These are phyloP conservation scores for Sander vitreus DNA, from an alignment of 2,113 vertebrate species.

Conservation along the genomic window DNA sequence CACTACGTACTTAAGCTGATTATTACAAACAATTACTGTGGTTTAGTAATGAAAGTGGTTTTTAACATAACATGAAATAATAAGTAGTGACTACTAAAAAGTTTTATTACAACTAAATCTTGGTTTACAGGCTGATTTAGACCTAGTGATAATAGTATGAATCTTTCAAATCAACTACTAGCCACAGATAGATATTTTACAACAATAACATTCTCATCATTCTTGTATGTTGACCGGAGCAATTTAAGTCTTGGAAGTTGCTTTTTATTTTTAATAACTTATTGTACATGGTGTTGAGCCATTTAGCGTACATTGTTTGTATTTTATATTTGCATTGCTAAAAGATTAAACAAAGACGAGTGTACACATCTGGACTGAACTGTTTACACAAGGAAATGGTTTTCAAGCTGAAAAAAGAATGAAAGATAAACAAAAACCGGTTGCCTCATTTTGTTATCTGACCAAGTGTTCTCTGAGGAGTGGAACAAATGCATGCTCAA, in stretches of 20 bases:
- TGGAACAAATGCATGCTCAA: constrained; percentile 20
- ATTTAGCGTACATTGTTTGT: not conserved
- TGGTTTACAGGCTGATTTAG: not conserved
- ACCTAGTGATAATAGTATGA: not conserved
- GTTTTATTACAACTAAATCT: no score
- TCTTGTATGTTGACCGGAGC: not conserved
- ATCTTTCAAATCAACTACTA: not conserved
- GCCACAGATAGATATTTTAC: not conserved
- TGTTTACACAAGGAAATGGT: constrained; percentile 18
- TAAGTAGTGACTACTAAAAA: no score
- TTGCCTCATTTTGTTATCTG: constrained; percentile 2
- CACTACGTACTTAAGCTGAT: no score
- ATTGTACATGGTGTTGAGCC: not conserved
- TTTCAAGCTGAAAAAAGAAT: constrained; percentile 2
- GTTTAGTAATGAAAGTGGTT: no score
- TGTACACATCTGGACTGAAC: not conserved
- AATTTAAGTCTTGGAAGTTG: not conserved
- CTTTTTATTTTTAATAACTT: not conserved
- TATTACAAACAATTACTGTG: no score
- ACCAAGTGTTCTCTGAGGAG: constrained; percentile 4
- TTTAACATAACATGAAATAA: no score
- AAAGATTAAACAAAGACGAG: constrained; percentile 10
- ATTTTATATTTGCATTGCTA: constrained; percentile 13
- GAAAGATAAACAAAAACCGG: constrained; percentile 27
- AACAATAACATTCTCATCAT: not conserved